These are phyloP conservation scores for Neodiprion pinetum DNA, from an alignment of 1,140 invertebrate genomes.

Conservation along the genomic window DNA sequence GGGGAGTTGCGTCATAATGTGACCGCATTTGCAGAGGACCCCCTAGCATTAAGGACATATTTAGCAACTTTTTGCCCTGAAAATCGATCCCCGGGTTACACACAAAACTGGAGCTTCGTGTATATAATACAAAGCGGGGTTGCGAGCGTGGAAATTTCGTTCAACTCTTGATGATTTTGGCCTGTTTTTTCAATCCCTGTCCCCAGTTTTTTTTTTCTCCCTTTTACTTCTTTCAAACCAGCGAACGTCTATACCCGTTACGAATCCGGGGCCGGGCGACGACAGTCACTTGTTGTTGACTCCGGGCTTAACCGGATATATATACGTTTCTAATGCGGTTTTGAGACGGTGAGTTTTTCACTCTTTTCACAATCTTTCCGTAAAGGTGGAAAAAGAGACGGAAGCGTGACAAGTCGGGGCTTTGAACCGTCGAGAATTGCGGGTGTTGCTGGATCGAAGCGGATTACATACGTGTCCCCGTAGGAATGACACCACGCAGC, in stretches of 20 bases:
- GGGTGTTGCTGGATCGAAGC: too few species aligned
- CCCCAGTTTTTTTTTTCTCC: background rate
- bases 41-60: background rate
- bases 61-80: slow-evolving; percentile 1
- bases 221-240: background rate
- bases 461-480: too few species aligned
- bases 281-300: slow-evolving; percentile 7
- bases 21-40: slow-evolving; percentile 5
- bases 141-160: background rate
- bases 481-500: too few species aligned
- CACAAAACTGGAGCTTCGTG: background rate
- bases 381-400: background rate
- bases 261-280: background rate
- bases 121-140: background rate
- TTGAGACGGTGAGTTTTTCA: slow-evolving; percentile 2
- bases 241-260: slow-evolving; percentile 3
- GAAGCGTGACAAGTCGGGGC: too few species aligned
- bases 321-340: slow-evolving; percentile 2
- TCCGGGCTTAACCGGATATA: background rate
- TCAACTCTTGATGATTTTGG: background rate
- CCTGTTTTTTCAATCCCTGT: too few species aligned
- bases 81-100: background rate
- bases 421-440: too few species aligned
- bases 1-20: slow-evolving; percentile 3
- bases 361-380: background rate